These are phyloP conservation scores for Drosophila seguyi DNA, from an alignment of 1,140 invertebrate genomes.

Conservation along the genomic window DNA sequence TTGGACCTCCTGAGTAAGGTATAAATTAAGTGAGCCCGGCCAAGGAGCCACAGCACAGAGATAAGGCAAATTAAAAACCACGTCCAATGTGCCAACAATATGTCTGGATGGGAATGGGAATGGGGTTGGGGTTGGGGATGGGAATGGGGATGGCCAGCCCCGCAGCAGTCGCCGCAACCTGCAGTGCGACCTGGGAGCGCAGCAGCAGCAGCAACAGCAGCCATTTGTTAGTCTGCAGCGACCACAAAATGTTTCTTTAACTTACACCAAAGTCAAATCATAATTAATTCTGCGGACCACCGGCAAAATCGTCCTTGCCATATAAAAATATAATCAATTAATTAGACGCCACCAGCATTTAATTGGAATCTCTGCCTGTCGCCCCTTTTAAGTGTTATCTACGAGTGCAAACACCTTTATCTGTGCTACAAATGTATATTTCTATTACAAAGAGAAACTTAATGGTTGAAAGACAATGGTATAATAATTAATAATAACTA, in stretches of 20 bases:
- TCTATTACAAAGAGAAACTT: not conserved
- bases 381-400: not conserved
- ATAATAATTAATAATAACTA: too few relatives aligned
- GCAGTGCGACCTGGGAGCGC: slow-evolving; percentile 23
- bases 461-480: not conserved
- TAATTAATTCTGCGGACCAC: slow-evolving; percentile 59
- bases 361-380: slow-evolving; percentile 20
- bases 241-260: slow-evolving; percentile 50
- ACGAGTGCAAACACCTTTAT: not conserved
- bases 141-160: not conserved
- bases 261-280: slow-evolving; percentile 60
- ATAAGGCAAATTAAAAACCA: slow-evolving; percentile 68
- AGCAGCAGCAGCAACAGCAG: slow-evolving; percentile 24
- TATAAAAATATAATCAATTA: slow-evolving; percentile 59
- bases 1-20: slow-evolving; percentile 28
- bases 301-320: slow-evolving; percentile 24
- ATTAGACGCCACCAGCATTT: slow-evolving; percentile 39
- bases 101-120: slow-evolving; percentile 31
- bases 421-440: not conserved
- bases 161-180: slow-evolving; percentile 17
- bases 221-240: slow-evolving; percentile 61
- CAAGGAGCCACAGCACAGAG: slow-evolving; percentile 24
- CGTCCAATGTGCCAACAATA: slow-evolving; percentile 61
- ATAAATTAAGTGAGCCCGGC: slow-evolving; percentile 55
- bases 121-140: not conserved